Evolutionary conservation across 2,888 invertebrate genomes (phyloP).

Genomic region (Hypomecis atomaria): DNA sequence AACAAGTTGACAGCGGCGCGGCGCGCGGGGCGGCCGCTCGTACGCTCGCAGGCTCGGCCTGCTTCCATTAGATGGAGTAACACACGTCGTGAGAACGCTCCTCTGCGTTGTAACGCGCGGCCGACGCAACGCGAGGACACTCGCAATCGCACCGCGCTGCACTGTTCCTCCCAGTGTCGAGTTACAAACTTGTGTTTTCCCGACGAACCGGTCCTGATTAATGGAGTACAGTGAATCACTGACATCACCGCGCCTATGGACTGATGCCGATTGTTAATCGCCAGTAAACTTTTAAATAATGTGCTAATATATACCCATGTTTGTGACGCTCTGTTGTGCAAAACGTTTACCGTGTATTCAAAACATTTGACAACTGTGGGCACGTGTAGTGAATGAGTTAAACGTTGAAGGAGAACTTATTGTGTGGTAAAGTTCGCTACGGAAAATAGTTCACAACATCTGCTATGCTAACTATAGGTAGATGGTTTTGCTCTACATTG

Average conservation of each 20-base stretch:
- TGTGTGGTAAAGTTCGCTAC: conserved; percentile 16
- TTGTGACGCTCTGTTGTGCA: conserved; percentile 33
- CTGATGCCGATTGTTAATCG: conserved; percentile 57
- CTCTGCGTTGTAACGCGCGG: conserved; percentile 24
- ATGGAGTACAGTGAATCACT: conserved; percentile 64
- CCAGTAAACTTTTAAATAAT: conserved; percentile 33
- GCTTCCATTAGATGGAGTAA: conserved; percentile 51
- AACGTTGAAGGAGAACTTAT: conserved; percentile 28
- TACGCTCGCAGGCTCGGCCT: conserved; percentile 24
- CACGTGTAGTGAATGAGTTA: conserved; percentile 29
- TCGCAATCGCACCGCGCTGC: conserved; percentile 24
- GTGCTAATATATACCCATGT: too few relatives aligned
- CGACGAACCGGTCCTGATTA: conserved; percentile 60
- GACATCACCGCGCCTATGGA: conserved; percentile 61
- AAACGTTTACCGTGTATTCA: conserved; percentile 36
- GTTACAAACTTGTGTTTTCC: conserved; percentile 50
- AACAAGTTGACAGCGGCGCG: conserved; percentile 67
- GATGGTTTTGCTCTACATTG: conserved; percentile 38
- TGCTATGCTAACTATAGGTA: conserved; percentile 23
- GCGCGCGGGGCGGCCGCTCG: conserved; percentile 59
- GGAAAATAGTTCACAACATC: conserved; percentile 13
- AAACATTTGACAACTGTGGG: conserved; percentile 36
- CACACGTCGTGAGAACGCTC: conserved; percentile 34
- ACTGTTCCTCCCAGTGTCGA: conserved; percentile 52
- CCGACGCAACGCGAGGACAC: conserved; percentile 30